These are phyloP conservation scores for Elaeidobius kamerunicus DNA, from an alignment of 2,888 invertebrate species.

Conservation along the genomic window DNA sequence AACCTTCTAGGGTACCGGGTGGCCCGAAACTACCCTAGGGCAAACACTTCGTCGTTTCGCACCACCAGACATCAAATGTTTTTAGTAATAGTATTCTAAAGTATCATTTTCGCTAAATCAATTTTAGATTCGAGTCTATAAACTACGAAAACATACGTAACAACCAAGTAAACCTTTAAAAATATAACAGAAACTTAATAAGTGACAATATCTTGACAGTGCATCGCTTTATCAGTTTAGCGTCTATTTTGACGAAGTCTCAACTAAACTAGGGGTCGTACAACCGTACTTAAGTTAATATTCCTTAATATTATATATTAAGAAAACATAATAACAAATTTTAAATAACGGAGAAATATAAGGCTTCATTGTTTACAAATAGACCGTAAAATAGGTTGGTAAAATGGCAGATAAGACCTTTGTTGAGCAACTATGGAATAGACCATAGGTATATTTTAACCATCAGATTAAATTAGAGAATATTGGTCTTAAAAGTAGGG, in stretches of 20 bases:
- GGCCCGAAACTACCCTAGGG: conserved; percentile 1
- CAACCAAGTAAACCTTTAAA: conserved; percentile 24
- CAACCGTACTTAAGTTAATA: neutral
- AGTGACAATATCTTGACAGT: conserved; percentile 16
- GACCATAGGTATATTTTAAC: neutral
- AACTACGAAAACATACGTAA: conserved; percentile 29
- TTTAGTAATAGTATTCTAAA: conserved; percentile 13
- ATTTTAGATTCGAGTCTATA: conserved; percentile 18
- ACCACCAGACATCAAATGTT: conserved; percentile 1
- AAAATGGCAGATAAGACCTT: too few relatives aligned
- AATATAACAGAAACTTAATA: conserved; percentile 19
- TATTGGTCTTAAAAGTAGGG: too few relatives aligned
- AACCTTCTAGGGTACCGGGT: conserved; percentile 18
- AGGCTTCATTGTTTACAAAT: too few relatives aligned
- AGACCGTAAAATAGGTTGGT: too few relatives aligned
- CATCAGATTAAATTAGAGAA: too few relatives aligned
- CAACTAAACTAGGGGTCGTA: conserved; percentile 3
- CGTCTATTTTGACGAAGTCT: conserved; percentile 11
- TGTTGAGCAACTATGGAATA: too few relatives aligned
- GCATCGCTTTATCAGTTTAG: conserved; percentile 10
- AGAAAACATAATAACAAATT: neutral
- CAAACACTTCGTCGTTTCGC: neutral
- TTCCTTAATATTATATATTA: neutral
- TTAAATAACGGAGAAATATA: too few relatives aligned
- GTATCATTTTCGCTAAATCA: conserved; percentile 22